Percentiles rank a stretch among this genome's conserved stretches.
These are phyloP conservation scores for Hozukius guyotensis DNA, from an alignment of 2,797 vertebrate genomes.

Conservation along the genomic window DNA sequence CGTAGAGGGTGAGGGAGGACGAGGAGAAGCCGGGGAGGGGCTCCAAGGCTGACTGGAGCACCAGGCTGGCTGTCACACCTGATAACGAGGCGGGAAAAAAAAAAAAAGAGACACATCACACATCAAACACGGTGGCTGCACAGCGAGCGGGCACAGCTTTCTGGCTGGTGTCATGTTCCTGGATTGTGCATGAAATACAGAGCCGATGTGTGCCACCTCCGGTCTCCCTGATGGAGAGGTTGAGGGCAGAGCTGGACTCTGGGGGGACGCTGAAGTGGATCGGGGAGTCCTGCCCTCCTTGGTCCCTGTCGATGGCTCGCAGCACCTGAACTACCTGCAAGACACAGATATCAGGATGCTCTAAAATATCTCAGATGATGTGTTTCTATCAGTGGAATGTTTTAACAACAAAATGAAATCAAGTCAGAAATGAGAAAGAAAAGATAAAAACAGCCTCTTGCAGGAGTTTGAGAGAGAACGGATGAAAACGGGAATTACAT, in stretches of 20 bases:
- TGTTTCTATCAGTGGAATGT: background rate
- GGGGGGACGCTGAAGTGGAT: slow-evolving; percentile 87
- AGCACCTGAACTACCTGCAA: slow-evolving; percentile 88
- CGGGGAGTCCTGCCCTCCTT: slow-evolving; percentile 77
- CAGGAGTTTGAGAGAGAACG: background rate
- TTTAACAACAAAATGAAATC: background rate
- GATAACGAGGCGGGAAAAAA: slow-evolving; percentile 35
- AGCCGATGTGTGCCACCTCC: slow-evolving; percentile 77
- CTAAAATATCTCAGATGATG: no score
- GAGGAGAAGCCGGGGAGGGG: slow-evolving; percentile 76
- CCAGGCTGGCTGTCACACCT: slow-evolving; percentile 90
- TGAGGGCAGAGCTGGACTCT: slow-evolving; percentile 81
- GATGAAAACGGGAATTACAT: background rate
- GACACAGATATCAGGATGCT: slow-evolving; percentile 16
- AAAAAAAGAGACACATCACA: background rate
- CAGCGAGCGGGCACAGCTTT: background rate
- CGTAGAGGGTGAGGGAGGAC: slow-evolving; percentile 82
- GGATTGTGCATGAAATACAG: background rate
- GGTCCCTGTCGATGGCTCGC: slow-evolving; percentile 86
- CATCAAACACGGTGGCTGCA: slow-evolving; percentile 27
- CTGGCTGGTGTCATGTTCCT: background rate
- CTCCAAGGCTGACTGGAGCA: slow-evolving; percentile 85
- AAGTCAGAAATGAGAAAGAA: background rate
- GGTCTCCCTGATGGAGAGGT: slow-evolving; percentile 86
- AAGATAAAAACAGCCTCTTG: background rate